Evolutionary conservation across 2,888 invertebrate species (phyloP), one percentile per base, ranked within the genome.

Genomic region (Exephanes ischioxanthus): DNA sequence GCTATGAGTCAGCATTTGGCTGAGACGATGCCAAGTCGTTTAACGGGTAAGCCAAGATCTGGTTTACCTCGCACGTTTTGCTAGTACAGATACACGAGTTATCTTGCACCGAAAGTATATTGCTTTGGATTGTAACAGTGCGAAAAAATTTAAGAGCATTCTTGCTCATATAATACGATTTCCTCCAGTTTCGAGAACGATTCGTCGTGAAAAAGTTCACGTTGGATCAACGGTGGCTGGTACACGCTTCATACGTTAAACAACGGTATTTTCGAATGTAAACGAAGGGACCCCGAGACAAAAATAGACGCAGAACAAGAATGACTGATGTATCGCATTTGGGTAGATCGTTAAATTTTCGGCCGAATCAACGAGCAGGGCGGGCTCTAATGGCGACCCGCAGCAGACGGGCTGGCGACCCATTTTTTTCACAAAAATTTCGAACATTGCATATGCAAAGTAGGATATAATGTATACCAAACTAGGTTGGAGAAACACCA

Each of bases 231-330:
- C 70, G 45, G 51, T 68, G 48, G 26, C 61, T 68, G 61, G 71
- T 30, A 61, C 70, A 71, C 70, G 78, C 16, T 45, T 79, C 70
- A 51, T 61, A 63, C 37, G 63, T 71, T 79, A 63, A 71, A 79
- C 71, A 19, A 51, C 70, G 48, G 71, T 71, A 79, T 79, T 79
- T 71, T 70, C 22, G 37, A 51, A 79, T 53, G 41, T 71, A 71
- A 79, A 79, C 79, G 70, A 51, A 71, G n/a, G 1, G 2, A 11
- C 26, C 71, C 37, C 41, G 14, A 33, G 16, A n/a, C 41, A 37
- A 72, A 68, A 78, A 78, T 75, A 75, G 48, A 19, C 63, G 45
- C 61, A 48, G 53, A 75, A 63, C 48, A 45, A 48, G 75, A 75
- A 61, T 30, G n/a, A 14, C 45, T 58, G 7, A 45, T 30, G n/a